phyloP scores from a whole-genome alignment of 2,888 invertebrate species.

The Carpatolechia fugitivella region DNA sequence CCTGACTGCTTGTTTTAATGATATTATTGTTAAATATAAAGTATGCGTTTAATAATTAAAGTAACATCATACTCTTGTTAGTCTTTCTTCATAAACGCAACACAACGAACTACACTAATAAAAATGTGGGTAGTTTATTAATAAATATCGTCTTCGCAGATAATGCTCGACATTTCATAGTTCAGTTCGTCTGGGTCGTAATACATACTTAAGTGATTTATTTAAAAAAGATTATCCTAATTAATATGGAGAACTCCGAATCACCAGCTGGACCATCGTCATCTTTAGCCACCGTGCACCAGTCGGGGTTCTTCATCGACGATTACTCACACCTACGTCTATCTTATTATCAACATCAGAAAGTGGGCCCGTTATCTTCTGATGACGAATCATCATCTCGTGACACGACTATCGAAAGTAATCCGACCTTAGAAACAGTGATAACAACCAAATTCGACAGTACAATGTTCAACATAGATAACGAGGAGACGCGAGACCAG shows the following conservation, averaged over 20 bases:
- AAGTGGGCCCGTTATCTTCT: not conserved
- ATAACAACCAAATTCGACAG: not conserved
- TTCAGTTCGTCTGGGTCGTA: too few species aligned
- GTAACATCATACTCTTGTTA: too few species aligned
- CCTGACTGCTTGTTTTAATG: too few species aligned
- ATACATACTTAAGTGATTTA: too few species aligned
- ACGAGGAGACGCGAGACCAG: not conserved
- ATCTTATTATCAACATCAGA: conserved; percentile 44
- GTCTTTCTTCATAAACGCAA: too few species aligned
- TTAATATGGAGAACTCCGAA: not conserved
- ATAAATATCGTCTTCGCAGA: too few species aligned
- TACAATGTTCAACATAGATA: not conserved
- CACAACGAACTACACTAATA: too few species aligned
- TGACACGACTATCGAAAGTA: not conserved
- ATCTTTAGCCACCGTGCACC: not conserved
- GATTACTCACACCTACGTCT: conserved; percentile 55
- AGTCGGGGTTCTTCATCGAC: conserved; percentile 38
- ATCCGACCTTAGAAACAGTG: not conserved
- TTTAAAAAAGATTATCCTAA: too few species aligned
- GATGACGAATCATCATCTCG: not conserved
- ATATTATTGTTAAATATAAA: too few species aligned
- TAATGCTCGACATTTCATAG: too few species aligned
- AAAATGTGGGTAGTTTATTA: too few species aligned
- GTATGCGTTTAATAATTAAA: too few species aligned
- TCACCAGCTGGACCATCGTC: not conserved